Percentiles rank a stretch among this genome's conserved stretches.
Conservation (phyloP, 1,140 invertebrate species). For the Andricus grossulariae region DNA sequence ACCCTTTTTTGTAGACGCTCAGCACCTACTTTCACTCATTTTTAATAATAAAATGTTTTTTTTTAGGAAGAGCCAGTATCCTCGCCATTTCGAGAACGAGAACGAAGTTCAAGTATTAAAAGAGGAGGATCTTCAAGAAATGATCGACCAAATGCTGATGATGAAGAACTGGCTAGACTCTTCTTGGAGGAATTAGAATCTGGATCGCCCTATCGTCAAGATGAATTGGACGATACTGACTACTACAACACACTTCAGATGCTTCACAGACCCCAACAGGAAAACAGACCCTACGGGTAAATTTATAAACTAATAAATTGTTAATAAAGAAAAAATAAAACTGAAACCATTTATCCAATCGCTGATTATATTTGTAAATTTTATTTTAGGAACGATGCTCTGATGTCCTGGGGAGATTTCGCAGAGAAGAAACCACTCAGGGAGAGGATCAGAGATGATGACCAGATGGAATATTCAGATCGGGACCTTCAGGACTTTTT, state of each 20-base stretch:
- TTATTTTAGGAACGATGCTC: conserved; percentile 39
- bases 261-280: conserved; percentile 44
- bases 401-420: conserved; percentile 47
- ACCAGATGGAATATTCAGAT: conserved; percentile 50
- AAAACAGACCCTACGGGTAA: conserved; percentile 55
- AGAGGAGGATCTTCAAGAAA: conserved; percentile 37
- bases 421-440: conserved; percentile 1
- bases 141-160: conserved; percentile 38
- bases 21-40: too few relatives aligned
- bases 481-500: conserved; percentile 52
- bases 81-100: conserved; percentile 68
- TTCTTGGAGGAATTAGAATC: conserved; percentile 52
- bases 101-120: conserved; percentile 53
- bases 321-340: not conserved
- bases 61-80: conserved; percentile 53
- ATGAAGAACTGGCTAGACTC: conserved; percentile 53
- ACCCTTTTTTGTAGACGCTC: too few relatives aligned
- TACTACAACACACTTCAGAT: conserved; percentile 51
- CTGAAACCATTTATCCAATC: not conserved
- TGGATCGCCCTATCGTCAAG: conserved; percentile 40
- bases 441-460: conserved; percentile 41
- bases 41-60: not conserved
- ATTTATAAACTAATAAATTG: not conserved
- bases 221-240: conserved; percentile 46
- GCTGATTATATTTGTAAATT: not conserved